Percentiles rank a stretch among this genome's conserved stretches.
phyloP scores from a whole-genome alignment of 2,113 vertebrate species.

The Furnarius figulus region DNA sequence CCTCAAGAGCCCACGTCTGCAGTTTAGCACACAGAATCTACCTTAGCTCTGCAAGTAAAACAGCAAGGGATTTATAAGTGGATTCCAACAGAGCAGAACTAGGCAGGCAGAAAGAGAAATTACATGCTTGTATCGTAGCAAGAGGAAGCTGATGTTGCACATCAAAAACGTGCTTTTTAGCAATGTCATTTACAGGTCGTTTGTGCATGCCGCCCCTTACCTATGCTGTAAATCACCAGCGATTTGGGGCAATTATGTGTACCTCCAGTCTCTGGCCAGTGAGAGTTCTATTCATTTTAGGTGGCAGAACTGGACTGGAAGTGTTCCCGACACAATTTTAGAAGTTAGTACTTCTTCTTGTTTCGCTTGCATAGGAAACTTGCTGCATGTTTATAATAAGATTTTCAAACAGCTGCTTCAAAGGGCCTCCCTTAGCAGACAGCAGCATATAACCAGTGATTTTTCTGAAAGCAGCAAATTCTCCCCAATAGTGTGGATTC shows the following conservation, averaged over 20 bases:
- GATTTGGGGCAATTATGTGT: background rate
- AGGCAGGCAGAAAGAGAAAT: background rate
- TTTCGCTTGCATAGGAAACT: background rate
- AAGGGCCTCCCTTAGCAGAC: background rate
- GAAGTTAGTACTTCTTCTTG: background rate
- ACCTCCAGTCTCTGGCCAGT: background rate
- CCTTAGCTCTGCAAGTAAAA: background rate
- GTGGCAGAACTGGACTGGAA: background rate
- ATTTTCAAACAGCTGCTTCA: background rate
- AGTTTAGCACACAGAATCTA: background rate
- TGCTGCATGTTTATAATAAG: background rate
- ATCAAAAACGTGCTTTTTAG: background rate
- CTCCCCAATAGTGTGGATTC: background rate
- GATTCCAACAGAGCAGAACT: background rate
- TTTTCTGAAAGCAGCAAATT: background rate
- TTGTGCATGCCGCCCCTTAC: background rate
- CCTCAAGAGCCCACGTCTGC: background rate
- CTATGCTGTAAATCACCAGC: background rate
- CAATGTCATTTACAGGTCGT: background rate
- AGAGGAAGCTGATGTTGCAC: background rate
- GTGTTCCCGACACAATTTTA: background rate
- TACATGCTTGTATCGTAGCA: background rate
- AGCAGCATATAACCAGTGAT: background rate
- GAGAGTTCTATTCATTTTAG: background rate
- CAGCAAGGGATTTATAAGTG: background rate